These are phyloP conservation scores for Clistopyga incitator DNA, from an alignment of 2,888 invertebrate species.

Conservation along the genomic window DNA sequence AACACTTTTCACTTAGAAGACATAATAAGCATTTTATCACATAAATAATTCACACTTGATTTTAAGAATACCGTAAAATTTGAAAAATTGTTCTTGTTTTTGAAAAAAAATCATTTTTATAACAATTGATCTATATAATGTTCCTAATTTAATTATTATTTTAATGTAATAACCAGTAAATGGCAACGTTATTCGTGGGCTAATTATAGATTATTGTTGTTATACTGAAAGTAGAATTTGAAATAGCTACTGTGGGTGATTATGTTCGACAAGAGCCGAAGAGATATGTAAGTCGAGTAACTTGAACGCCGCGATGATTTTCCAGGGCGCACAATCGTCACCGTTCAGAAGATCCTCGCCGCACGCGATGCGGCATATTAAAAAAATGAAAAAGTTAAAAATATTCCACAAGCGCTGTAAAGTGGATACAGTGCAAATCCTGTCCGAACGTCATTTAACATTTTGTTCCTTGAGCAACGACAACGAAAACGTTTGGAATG, in stretches of 20 bases:
- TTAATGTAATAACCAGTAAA: too few species aligned
- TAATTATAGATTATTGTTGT: too few species aligned
- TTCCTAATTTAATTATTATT: too few species aligned
- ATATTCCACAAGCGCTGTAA: not conserved
- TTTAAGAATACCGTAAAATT: too few species aligned
- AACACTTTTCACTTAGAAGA: too few species aligned
- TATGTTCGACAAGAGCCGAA: not conserved
- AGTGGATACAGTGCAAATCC: not conserved
- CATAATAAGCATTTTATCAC: too few species aligned
- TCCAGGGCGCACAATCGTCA: conserved; percentile 48
- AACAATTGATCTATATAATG: too few species aligned
- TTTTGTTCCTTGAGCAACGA: conserved; percentile 8
- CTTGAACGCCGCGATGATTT: conserved; percentile 54
- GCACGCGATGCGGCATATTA: conserved; percentile 10
- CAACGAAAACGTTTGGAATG: not conserved
- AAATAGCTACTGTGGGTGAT: not conserved
- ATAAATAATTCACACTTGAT: not conserved
- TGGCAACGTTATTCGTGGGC: too few species aligned
- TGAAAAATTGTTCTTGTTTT: too few species aligned
- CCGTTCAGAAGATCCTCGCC: conserved; percentile 20
- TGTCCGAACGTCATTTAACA: not conserved
- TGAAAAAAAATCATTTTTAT: too few species aligned
- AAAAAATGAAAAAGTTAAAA: not conserved
- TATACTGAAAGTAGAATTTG: not conserved
- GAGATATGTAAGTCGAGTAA: conserved; percentile 35